Evolutionary conservation across 2,888 invertebrate genomes (phyloP), one percentile per base, ranked within the genome.

Genomic region (Eristalinus aeneus): DNA sequence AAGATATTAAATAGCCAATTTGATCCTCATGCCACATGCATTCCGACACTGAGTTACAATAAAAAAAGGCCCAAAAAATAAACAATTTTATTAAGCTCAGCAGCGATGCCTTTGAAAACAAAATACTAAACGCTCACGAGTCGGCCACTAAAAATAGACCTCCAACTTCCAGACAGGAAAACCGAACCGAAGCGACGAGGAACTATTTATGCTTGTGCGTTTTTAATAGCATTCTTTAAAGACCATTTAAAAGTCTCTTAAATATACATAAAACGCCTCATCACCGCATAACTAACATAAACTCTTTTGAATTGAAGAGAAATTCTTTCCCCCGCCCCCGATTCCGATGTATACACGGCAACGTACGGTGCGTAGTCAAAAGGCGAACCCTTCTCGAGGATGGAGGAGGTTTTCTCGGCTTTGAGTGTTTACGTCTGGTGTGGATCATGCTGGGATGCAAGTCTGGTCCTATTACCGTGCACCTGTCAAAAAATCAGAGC

Each of bases 201-300:
- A 75, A 68, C 69, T 64, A 64, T 65, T 60, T 79, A 79, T 58
- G 63, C 53, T 54, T 72, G 79, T 67, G 60, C 71, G 71, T 71
- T 75, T 64, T 72, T 72, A 76, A 85, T 73, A 58, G 71, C 56
- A 27, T 67, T 80, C 71, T 72, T 72, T 85, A 80, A 80, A 79
- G 60, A 36, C 60, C 67, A 64, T 80, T 85, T 68, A 75, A 79
- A 79, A 75, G 75, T 79, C 79, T 84, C 75, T 80, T 76, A 80
- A 85, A 76, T 68, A 72, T 36, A 72, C 75, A 79, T 84, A 61
- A 80, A 85, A 80, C 67, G 65, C 67, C 72, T 73, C 79, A 79
- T 79, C 79, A 73, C 79, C 72, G 72, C 79, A 79, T 58, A 73
- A 54, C 79, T 65, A 73, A 79, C 65, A 60, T 61, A 79, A 79